These are phyloP conservation scores for Myiozetetes cayanensis DNA, from an alignment of 2,113 vertebrate genomes.

Conservation along the genomic window DNA sequence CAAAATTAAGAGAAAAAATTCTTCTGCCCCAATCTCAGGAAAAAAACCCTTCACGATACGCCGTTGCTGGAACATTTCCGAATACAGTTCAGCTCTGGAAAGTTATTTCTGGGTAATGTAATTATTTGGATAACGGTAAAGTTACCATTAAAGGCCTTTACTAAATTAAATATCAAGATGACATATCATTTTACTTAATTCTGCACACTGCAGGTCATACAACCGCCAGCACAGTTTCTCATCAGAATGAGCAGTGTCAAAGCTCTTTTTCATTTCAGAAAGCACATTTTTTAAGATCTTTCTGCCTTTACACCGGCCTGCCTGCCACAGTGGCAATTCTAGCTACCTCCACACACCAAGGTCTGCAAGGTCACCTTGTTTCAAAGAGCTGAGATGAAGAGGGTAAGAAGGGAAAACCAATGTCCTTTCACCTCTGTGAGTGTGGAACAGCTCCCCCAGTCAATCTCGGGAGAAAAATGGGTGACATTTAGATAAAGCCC, in stretches of 20 bases:
- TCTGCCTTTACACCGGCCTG: not conserved
- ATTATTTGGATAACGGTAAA: conserved; percentile 1
- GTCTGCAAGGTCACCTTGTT: not conserved
- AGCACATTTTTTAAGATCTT: not conserved
- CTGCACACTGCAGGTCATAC: not conserved
- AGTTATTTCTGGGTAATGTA: not conserved
- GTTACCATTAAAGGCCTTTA: not conserved
- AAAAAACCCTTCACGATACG: not conserved
- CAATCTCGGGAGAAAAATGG: not conserved
- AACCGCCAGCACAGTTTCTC: not conserved
- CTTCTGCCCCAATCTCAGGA: not conserved
- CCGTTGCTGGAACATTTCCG: not conserved
- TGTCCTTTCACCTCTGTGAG: not conserved
- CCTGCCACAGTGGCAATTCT: not conserved
- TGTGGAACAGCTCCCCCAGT: not conserved
- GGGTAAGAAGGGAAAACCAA: not conserved
- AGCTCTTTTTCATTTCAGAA: not conserved
- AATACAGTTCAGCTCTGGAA: not conserved
- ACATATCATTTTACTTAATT: not conserved
- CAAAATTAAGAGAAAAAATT: not conserved
- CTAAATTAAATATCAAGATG: not conserved
- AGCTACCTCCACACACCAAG: not conserved
- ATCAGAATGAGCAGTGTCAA: not conserved
- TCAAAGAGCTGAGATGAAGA: not conserved
- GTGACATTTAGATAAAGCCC: not conserved